These are phyloP conservation scores for Brachyopa scutellaris DNA, from an alignment of 2,888 invertebrate genomes.

Conservation along the genomic window DNA sequence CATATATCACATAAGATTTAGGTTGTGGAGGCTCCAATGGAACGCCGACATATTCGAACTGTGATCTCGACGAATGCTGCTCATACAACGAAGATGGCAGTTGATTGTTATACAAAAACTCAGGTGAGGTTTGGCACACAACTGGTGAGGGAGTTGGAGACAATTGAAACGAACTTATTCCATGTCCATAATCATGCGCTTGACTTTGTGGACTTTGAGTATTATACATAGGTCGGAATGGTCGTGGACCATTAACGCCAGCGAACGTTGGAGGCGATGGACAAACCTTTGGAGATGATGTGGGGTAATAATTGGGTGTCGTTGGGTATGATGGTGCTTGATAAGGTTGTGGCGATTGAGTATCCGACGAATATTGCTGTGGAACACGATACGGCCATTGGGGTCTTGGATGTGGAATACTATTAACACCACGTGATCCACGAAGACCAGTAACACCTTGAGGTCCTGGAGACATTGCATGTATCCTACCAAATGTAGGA, in stretches of 20 bases:
- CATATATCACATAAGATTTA: conserved; percentile 84
- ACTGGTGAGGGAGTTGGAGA: conserved; percentile 85
- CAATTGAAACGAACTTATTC: conserved; percentile 80
- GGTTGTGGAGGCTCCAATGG: conserved; percentile 89
- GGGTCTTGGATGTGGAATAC: conserved; percentile 86
- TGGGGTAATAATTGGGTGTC: conserved; percentile 73
- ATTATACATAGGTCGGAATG: conserved; percentile 81
- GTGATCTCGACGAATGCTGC: conserved; percentile 75
- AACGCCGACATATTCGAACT: conserved; percentile 85
- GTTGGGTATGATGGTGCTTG: conserved; percentile 77
- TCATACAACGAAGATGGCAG: conserved; percentile 81
- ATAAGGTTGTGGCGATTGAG: conserved; percentile 81
- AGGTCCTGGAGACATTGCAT: conserved; percentile 83
- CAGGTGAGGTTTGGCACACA: conserved; percentile 85
- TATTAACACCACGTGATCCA: conserved; percentile 80
- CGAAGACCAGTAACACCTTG: conserved; percentile 81
- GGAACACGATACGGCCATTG: conserved; percentile 84
- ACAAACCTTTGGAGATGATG: conserved; percentile 57
- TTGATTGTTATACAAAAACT: conserved; percentile 84
- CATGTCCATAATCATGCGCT: conserved; percentile 75
- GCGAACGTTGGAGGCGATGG: conserved; percentile 76
- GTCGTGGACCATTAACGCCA: conserved; percentile 80
- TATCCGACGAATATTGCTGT: conserved; percentile 74
- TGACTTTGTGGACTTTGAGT: conserved; percentile 81
- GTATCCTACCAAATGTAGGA: conserved; percentile 74